Base-by-base conservation (phyloP, 2,888 invertebrate genomes). In the Myathropa florea region DNA sequence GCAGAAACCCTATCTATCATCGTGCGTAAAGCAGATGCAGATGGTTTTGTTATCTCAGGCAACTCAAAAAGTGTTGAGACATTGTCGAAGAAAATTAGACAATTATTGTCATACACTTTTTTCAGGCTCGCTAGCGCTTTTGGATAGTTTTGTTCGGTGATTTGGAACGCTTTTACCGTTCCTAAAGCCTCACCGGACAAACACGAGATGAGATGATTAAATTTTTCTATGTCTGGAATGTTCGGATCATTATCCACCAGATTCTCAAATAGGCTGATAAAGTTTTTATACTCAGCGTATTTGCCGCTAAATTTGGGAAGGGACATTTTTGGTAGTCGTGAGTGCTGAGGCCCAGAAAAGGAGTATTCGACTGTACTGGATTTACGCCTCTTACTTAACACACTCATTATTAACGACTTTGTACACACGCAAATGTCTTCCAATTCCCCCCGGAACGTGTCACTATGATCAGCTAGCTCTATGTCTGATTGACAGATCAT, bases 71-170 rank as follows among this genome's bases (percentile, higher is more conserved):
- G 63, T 57, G 72, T 76, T 0, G 80, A 39, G n/a, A 83, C 72
- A n/a, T 67, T 85, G 10, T 88, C 70, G 24, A 82, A 82, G 72
- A 88, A 83, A 71, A 88, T 88, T 0, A 79, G 39, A 67, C 86
- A 83, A 0, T 60, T 71, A 59, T 83, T 88, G 24, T 86, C 78
- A 30, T 83, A 86, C 23, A 86, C 83, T 61, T 59, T 73, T 68
- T 79, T 73, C n/a, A 82, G 28, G 14, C 75, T 75, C 24, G 21
- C 28, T 12, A 61, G 9, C 2, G 83, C 84, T 63, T 88, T 84
- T 10, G 82, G 57, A 64, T 77, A 87, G 71, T 87, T 88, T 67
- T 73, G 46, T 14, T 82, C 79, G 2, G 76, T 57, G 21, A 87
- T 68, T 33, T 87, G 82, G n/a, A 70, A 84, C 1, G 79, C 82